Base-by-base conservation (phyloP, 2,113 vertebrate species). In the Fregata magnificens region DNA sequence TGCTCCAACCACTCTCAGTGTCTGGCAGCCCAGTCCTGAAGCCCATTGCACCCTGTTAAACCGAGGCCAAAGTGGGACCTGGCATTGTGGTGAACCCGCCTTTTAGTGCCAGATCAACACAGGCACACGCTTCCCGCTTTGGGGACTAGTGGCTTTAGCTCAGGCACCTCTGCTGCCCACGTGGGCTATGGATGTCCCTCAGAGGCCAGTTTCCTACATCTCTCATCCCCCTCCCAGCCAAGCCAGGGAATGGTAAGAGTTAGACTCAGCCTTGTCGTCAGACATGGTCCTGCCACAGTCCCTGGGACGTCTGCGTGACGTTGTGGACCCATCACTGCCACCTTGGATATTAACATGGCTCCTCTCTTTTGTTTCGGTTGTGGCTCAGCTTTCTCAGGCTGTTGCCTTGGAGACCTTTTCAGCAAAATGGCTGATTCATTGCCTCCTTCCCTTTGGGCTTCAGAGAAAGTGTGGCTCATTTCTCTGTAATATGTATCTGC, bases 261-360 rank as follows among this genome's bases (percentile, higher is more conserved):
- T 56, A 70, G 71, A 40, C 10, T 62, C 13, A 44, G 53, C 34
- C 29, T 79, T 85, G 28, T 25, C 4, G 0, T 42, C 52, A 84
- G 36, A 70, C 6, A 4, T 31, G 34, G 31, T 49, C 44, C 55
- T 82, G 26, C 31, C 50, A 74, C 69, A 90, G 59, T 24, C 24
- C 9, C 55, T 1, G 9, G 26, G 29, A 55, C 1, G 1, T 32
- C 38, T 1, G 0, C 2, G 2, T 24, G 21, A 16, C 65, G 34
- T 65, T 52, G 52, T 5, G 7, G 42, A 79, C 32, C 56, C 11
- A 8, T 28, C 1, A 0, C 34, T 81, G 53, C 18, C 58, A 20
- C 13, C 25, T 24, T 4, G 2, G 34, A 12, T 77, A 77, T 25
- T 2, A 1, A 65, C 25, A 29, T 16, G 58, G 19, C 21, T 69